phyloP scores from a whole-genome alignment of 2,797 vertebrate species.

The Prunella strophiata region DNA sequence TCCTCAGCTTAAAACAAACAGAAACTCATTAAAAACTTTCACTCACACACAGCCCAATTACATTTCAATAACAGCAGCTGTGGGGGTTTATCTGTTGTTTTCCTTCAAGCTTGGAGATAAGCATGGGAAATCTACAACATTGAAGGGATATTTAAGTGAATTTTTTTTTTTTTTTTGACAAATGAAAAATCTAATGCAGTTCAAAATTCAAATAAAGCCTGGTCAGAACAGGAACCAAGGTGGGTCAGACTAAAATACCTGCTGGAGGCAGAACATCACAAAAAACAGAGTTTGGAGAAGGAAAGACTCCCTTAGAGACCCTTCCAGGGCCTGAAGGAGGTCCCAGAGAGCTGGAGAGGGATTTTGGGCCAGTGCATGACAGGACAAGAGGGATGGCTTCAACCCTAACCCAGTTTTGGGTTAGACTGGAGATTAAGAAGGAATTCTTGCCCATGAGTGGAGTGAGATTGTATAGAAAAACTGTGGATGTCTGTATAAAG shows the following conservation, averaged over 20 bases:
- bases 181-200: background rate
- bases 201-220: background rate
- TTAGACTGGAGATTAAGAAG: background rate
- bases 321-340: background rate
- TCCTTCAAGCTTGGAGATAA: background rate
- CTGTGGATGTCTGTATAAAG: background rate
- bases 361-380: background rate
- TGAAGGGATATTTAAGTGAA: background rate
- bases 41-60: background rate
- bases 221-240: background rate
- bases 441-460: background rate
- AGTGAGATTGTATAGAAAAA: background rate
- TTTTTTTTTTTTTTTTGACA: background rate
- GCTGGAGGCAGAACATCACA: background rate
- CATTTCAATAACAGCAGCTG: background rate
- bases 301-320: background rate
- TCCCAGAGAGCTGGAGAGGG: background rate
- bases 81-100: background rate
- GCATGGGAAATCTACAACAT: background rate
- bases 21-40: background rate
- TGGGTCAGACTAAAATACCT: background rate
- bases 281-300: background rate
- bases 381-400: background rate
- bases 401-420: background rate
- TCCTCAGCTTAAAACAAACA: background rate